Percentiles rank a stretch among this genome's conserved stretches.
Conservation (phyloP, 2,797 vertebrate species). For the Gymnodraco acuticeps region DNA sequence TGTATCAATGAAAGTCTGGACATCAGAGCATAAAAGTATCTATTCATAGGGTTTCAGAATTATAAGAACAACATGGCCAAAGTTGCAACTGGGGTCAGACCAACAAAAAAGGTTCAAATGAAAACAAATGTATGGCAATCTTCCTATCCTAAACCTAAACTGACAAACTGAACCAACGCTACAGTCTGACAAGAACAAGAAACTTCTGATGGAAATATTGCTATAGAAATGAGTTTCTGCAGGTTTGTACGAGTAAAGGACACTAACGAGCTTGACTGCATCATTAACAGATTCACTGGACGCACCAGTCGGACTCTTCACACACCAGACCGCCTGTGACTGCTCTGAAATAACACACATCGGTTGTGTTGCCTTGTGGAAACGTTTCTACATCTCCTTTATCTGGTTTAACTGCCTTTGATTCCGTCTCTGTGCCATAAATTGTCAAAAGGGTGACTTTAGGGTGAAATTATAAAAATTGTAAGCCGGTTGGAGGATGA, state of each 20-base stretch:
- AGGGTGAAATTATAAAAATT: background rate
- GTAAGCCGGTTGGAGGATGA: constrained; percentile 11
- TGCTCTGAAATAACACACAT: constrained; percentile 37
- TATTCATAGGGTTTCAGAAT: background rate
- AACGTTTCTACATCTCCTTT: constrained; percentile 42
- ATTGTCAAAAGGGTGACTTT: constrained; percentile 9
- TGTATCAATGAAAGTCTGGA: background rate
- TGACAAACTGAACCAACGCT: background rate
- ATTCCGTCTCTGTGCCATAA: constrained; percentile 45
- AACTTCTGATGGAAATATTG: background rate
- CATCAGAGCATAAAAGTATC: background rate
- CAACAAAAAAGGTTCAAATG: background rate
- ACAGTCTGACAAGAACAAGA: constrained; percentile 1
- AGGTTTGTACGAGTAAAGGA: background rate
- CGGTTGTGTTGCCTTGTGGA: constrained; percentile 39
- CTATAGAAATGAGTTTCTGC: background rate
- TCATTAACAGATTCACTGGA: constrained; percentile 5
- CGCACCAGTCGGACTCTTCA: constrained; percentile 21
- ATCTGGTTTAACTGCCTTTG: constrained; percentile 43
- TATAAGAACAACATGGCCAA: background rate
- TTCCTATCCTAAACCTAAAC: background rate
- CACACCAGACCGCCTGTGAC: constrained; percentile 43
- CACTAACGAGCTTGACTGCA: constrained; percentile 12
- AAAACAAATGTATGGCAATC: background rate
- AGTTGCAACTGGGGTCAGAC: background rate